Evolutionary conservation across 2,113 vertebrate genomes (phyloP).

Genomic region (Chitala chitala): DNA sequence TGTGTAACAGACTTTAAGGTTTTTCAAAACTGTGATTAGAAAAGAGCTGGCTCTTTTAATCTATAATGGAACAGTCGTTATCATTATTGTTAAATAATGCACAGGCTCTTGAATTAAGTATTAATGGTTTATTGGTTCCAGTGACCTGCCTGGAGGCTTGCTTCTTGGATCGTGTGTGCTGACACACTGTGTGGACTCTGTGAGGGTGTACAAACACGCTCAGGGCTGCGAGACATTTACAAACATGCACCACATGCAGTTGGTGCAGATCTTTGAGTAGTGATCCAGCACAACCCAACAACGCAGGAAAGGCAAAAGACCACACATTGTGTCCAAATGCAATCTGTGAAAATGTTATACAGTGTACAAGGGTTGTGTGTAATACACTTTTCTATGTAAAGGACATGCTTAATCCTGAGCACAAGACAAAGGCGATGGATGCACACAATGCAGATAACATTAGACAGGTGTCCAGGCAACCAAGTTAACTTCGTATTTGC

Average conservation of each 20-base stretch:
- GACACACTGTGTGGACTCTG: background rate
- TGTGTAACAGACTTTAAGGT: conserved; percentile 30
- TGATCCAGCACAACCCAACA: background rate
- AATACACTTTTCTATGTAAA: background rate
- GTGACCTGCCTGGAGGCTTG: conserved; percentile 54
- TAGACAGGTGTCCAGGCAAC: too few species aligned
- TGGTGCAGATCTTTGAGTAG: background rate
- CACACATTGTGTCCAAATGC: background rate
- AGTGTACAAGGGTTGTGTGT: background rate
- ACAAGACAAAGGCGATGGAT: too few species aligned
- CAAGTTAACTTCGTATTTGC: too few species aligned
- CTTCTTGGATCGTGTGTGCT: background rate
- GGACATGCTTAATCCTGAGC: background rate
- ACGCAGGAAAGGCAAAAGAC: background rate
- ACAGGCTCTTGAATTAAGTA: conserved; percentile 60
- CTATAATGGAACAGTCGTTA: conserved; percentile 65
- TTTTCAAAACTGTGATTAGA: conserved; percentile 50
- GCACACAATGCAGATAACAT: too few species aligned
- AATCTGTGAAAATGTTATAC: background rate
- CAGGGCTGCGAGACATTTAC: background rate
- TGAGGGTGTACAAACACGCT: background rate
- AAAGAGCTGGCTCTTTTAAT: conserved; percentile 48
- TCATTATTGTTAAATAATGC: conserved; percentile 69
- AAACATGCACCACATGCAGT: background rate
- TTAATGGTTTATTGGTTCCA: conserved; percentile 64